Evolutionary conservation across 1,140 invertebrate genomes (phyloP), one percentile per base, ranked within the genome.

Genomic region (Lordiphosa stackelbergi): DNA sequence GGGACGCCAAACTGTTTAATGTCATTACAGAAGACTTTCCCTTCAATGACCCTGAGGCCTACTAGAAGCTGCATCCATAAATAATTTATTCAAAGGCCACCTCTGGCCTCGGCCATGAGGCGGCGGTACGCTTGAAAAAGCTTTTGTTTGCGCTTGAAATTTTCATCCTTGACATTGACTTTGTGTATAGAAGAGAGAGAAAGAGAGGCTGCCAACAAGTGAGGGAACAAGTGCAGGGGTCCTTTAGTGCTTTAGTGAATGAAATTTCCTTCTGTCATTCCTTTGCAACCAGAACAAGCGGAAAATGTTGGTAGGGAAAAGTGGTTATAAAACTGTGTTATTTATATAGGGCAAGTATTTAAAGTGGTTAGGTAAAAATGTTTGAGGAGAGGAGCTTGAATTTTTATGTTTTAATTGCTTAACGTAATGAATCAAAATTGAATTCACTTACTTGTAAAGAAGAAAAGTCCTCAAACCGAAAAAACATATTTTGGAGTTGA

Each of bases 131-230:
- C 49, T 56, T 66, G 59, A 57, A 37, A 43, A 43, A 37, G 57
- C 36, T 54, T 43, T 59, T 55, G 75, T 79, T 79, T 77, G 28
- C 74, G 61, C 53, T 36, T 40, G 24, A 57, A 73, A 61, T 56
- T 64, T 38, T 38, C 66, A 83, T 81, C 77, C 75, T 81, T 79
- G 75, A 79, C 75, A 81, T 68, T 79, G 75, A 53, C 74, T 74
- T 64, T 78, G 58, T 38, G 55, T 72, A 65, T 54, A 46, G 63
- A 28, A 47, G 49, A 52, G 53, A 46, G 59, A 13, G 7, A 41
- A n/a, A 13, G n/a, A 10, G 43, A 53, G 51, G 57, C 45, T 49
- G 42, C 31, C 16, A 43, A 43, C 41, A 24, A 24, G 41, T 13
- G 24, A 2, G 19, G 11, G 19, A 24, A 34, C 24, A 31, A 46